Percentiles rank a stretch among this genome's conserved stretches.
Conservation (phyloP, 1,140 invertebrate genomes). For the Asbolus verrucosus region DNA sequence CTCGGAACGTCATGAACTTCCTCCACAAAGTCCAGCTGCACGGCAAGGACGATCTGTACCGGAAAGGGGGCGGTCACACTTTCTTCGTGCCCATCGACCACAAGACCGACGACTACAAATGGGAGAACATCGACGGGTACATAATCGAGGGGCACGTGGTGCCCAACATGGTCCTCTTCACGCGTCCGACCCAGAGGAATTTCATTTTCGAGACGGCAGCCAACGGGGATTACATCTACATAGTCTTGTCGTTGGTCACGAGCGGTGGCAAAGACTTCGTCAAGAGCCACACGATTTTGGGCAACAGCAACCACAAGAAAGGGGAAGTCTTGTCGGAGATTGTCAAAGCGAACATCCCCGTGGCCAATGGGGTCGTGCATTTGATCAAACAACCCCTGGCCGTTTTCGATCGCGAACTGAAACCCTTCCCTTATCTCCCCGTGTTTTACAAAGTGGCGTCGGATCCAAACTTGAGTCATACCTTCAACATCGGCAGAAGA, state of each 20-base stretch:
- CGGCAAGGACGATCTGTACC: slow-evolving; percentile 15
- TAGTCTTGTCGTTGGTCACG: slow-evolving; percentile 71
- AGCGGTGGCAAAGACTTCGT: slow-evolving; percentile 76
- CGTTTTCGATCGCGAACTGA: slow-evolving; percentile 47
- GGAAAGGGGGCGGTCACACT: slow-evolving; percentile 73
- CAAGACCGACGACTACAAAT: slow-evolving; percentile 68
- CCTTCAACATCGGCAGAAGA: slow-evolving; percentile 37
- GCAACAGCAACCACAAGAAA: slow-evolving; percentile 77
- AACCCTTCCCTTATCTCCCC: slow-evolving; percentile 52
- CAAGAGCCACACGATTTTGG: slow-evolving; percentile 83
- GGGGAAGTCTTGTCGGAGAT: slow-evolving; percentile 87
- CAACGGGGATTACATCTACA: slow-evolving; percentile 84
- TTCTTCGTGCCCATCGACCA: slow-evolving; percentile 90
- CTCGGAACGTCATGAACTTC: slow-evolving; percentile 7
- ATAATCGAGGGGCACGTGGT: slow-evolving; percentile 90
- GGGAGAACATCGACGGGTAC: slow-evolving; percentile 76
- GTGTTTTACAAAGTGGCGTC: slow-evolving; percentile 48
- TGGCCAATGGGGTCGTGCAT: slow-evolving; percentile 91
- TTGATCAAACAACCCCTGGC: slow-evolving; percentile 74
- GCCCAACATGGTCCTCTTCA: slow-evolving; percentile 85
- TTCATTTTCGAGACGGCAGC: slow-evolving; percentile 79
- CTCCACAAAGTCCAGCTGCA: slow-evolving; percentile 11
- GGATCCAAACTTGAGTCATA: slow-evolving; percentile 48
- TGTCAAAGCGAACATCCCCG: slow-evolving; percentile 87
- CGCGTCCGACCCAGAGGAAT: slow-evolving; percentile 76